Evolutionary conservation across 2,113 vertebrate genomes (phyloP), one percentile per base, ranked within the genome.

Genomic region (Cryptotis parvus): DNA sequence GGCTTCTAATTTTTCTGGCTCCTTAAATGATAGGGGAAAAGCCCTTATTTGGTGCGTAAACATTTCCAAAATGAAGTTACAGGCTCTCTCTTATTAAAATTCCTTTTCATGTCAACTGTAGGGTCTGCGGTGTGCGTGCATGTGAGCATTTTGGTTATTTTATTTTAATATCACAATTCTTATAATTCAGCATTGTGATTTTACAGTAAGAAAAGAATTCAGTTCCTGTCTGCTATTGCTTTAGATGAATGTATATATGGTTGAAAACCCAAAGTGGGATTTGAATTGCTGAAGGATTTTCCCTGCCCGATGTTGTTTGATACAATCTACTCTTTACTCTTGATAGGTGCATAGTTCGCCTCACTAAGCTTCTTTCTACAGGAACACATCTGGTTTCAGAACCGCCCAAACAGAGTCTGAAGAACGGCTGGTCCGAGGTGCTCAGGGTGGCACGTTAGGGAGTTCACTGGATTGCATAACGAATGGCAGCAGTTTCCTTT

Each of bases 291-390:
- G 87, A 81, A 94, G 61, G 41, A 90, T 95, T 74, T 84, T 94
- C 94, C 94, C 93, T 97, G 94, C 97, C 96, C 49, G 49, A 14
- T 52, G 55, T 94, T 96, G 88, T 94, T 94, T 95, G 91, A 95
- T 96, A 92, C 31, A 61, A 90, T 95, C 96, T 95, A 70, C 94
- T 97, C 80, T 96, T 78, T 97, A 81, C 91, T 93, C 86, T 94
- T 93, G 87, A 89, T 96, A 93, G 94, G 95, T 97, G 96, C 97
- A 98, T 94, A 98, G 97, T 97, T 58, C 97, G 95, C 90, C 94
- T 97, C 93, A 94, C 29, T 96, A 95, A 82, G 90, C 89, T 90
- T 95, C 96, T 93, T 92, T 95, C 97, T 97, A 97, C 80, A 95
- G 91, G 94, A 97, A 96, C 97, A 97, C 39, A 90, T 94, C 92